phyloP scores from a whole-genome alignment of 1,140 invertebrate genomes.

The Chironomus tepperi region DNA sequence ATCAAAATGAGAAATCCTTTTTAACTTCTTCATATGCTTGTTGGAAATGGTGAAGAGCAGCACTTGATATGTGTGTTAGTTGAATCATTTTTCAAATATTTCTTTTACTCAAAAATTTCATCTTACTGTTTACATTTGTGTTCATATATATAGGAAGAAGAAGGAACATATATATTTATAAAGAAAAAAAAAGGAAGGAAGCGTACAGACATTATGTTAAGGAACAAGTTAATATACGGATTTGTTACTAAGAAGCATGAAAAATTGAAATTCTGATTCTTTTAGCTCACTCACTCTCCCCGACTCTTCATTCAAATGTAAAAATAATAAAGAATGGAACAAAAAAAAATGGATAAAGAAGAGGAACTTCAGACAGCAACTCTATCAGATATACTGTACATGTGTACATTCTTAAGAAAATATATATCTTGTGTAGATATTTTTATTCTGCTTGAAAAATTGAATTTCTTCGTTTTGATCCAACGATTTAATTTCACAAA shows the following conservation, averaged over 20 bases:
- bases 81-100: constrained; percentile 22
- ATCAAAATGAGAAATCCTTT: not conserved
- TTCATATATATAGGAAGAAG: not conserved
- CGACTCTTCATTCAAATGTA: not conserved
- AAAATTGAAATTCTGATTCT: constrained; percentile 22
- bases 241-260: constrained; percentile 15
- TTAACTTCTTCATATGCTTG: too few relatives aligned
- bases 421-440: not conserved
- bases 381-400: not conserved
- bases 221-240: constrained; percentile 19
- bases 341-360: not conserved
- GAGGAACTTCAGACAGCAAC: not conserved
- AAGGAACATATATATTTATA: not conserved
- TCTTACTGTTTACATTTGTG: constrained; percentile 19
- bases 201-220: not conserved
- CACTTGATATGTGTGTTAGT: not conserved
- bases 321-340: not conserved
- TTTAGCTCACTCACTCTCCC: constrained; percentile 7
- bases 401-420: not conserved
- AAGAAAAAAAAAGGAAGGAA: not conserved
- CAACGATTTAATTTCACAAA: constrained; percentile 11
- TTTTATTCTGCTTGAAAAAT: not conserved
- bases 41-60: too few relatives aligned
- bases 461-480: not conserved
- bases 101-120: not conserved